These are phyloP conservation scores for Chlorospingus flavigularis DNA, from an alignment of 2,797 vertebrate genomes.

Conservation along the genomic window DNA sequence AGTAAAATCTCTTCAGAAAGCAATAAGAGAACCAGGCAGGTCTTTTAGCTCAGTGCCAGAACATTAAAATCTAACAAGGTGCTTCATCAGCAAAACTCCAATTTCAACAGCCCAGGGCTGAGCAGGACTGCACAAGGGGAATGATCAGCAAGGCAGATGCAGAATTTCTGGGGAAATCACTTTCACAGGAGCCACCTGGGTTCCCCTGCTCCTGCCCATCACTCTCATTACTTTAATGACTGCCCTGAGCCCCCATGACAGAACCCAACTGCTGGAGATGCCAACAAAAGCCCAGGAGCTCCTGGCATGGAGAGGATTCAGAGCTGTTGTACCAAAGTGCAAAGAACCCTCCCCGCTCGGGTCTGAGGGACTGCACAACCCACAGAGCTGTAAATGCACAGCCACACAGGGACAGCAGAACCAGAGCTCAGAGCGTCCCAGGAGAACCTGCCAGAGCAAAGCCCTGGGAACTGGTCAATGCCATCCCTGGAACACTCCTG, in stretches of 20 bases:
- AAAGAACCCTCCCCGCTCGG: not conserved
- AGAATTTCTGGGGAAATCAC: not conserved
- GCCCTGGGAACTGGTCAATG: not conserved
- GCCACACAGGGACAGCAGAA: not conserved
- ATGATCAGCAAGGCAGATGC: rapidly evolving
- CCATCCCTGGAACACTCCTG: not conserved
- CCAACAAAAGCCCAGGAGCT: rapidly evolving
- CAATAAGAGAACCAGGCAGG: not conserved
- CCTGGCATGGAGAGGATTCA: not conserved
- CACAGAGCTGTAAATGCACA: not conserved
- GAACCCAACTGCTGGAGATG: rapidly evolving
- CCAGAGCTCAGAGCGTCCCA: not conserved
- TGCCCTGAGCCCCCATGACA: not conserved
- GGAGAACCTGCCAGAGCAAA: not conserved
- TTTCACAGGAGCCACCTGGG: not conserved
- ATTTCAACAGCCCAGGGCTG: not conserved
- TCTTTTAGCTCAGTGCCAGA: not conserved
- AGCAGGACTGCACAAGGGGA: not conserved
- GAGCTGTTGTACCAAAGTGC: rapidly evolving
- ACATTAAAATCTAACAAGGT: not conserved
- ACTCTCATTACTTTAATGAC: not conserved
- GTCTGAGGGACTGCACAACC: rapidly evolving
- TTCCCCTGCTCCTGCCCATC: not conserved
- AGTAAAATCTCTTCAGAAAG: not conserved
- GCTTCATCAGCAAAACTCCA: not conserved